Conservation (phyloP, 2,113 vertebrate genomes). For the Petaurus breviceps region DNA sequence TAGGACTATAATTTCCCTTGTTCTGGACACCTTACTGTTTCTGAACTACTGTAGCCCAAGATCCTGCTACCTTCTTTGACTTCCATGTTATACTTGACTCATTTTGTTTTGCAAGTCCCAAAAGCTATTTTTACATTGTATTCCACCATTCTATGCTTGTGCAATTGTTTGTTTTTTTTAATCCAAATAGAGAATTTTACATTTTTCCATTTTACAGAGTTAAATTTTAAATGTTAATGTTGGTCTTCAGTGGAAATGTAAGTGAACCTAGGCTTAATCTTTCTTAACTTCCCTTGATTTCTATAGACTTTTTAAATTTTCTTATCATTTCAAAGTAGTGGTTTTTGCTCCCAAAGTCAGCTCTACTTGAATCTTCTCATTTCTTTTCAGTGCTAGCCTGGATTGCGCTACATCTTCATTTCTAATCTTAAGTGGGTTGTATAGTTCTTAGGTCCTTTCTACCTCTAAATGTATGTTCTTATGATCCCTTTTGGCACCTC, state of each 20-base stretch:
- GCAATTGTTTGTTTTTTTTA: background rate
- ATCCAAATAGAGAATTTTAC: background rate
- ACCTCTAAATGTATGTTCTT: background rate
- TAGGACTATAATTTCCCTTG: background rate
- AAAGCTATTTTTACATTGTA: background rate
- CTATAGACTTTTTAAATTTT: background rate
- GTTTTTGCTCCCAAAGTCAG: background rate
- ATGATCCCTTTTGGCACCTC: background rate
- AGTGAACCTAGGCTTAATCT: background rate
- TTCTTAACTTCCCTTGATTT: background rate
- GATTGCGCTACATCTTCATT: background rate
- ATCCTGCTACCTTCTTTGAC: background rate
- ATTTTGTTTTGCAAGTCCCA: background rate
- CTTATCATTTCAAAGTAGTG: background rate
- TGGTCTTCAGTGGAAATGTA: background rate
- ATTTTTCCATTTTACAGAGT: background rate
- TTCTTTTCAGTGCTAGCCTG: background rate
- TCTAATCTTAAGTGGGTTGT: background rate
- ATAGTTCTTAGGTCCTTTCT: background rate
- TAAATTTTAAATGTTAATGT: background rate
- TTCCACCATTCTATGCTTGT: background rate
- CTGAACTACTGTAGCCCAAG: background rate
- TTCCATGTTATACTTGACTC: background rate
- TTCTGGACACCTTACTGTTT: background rate
- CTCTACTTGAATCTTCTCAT: background rate